Percentiles rank a stretch among this genome's conserved stretches.
phyloP scores from a whole-genome alignment of 2,113 vertebrate species.

The Acanthisitta chloris region DNA sequence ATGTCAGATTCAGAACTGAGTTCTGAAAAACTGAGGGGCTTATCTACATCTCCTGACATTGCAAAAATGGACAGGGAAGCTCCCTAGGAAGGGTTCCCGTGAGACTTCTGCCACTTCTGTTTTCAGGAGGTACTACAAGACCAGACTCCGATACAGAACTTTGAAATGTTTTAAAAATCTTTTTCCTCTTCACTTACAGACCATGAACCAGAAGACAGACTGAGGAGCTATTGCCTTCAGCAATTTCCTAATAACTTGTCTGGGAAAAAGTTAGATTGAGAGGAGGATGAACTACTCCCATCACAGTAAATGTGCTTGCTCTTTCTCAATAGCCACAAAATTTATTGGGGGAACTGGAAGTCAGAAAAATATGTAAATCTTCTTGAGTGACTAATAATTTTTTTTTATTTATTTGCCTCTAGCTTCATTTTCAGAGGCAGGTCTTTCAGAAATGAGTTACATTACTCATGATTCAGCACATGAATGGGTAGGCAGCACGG shows the following conservation, averaged over 20 bases:
- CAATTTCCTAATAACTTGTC: neutral
- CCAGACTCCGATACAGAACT: neutral
- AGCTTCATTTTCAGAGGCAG: neutral
- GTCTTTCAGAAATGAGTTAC: neutral
- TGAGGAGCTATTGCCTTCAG: neutral
- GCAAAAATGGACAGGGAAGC: neutral
- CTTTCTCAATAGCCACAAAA: neutral
- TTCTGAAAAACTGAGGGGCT: neutral
- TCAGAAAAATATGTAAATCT: neutral
- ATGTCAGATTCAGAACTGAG: neutral
- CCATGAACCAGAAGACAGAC: neutral
- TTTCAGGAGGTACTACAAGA: neutral
- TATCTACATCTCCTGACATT: neutral
- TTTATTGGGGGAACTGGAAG: neutral
- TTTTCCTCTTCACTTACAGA: neutral
- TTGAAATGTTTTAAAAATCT: accelerated
- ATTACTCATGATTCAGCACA: neutral
- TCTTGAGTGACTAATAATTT: neutral
- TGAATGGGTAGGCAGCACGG: neutral
- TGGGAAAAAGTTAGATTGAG: neutral
- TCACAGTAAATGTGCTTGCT: neutral
- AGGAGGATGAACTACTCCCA: neutral
- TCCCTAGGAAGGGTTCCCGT: neutral
- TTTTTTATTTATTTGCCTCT: slow-evolving; percentile 3
- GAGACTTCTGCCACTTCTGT: neutral